These are phyloP conservation scores for Sphecodes monilicornis DNA, from an alignment of 2,888 invertebrate genomes.

Conservation along the genomic window DNA sequence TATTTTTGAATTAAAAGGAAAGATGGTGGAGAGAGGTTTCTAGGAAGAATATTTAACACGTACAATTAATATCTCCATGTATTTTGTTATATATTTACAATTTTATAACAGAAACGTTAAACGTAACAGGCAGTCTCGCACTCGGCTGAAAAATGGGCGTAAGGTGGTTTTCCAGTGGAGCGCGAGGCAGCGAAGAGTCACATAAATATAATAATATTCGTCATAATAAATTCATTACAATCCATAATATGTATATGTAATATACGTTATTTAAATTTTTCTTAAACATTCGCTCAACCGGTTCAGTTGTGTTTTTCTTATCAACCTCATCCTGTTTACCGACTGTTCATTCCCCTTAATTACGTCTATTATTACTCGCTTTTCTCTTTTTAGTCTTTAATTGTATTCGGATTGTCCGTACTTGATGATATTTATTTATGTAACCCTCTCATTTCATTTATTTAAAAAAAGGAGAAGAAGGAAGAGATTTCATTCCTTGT, in stretches of 20 bases:
- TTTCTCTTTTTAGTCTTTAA: constrained; percentile 66
- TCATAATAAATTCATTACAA: constrained; percentile 78
- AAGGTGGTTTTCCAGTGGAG: constrained; percentile 63
- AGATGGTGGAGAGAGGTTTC: background rate
- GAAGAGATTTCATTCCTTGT: constrained; percentile 35
- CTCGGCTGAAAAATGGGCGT: constrained; percentile 67
- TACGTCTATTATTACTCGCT: constrained; percentile 64
- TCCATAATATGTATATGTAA: constrained; percentile 73
- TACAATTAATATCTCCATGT: constrained; percentile 76
- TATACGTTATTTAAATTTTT: constrained; percentile 74
- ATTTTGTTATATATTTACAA: constrained; percentile 83
- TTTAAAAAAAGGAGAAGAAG: no score
- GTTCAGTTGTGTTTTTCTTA: constrained; percentile 38
- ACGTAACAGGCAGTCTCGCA: constrained; percentile 76
- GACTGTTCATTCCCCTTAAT: constrained; percentile 55
- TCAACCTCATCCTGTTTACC: constrained; percentile 39
- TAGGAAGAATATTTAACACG: constrained; percentile 44
- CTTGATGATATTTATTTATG: constrained; percentile 78
- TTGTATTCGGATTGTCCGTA: constrained; percentile 80
- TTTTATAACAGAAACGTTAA: constrained; percentile 80
- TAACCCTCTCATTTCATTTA: no score
- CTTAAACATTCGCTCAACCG: constrained; percentile 68
- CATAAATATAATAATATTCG: constrained; percentile 76
- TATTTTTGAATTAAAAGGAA: background rate
- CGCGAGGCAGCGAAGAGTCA: constrained; percentile 76